Percentiles rank a stretch among this genome's conserved stretches.
phyloP scores from a whole-genome alignment of 2,797 vertebrate genomes.

The Eurystomus glaucurus region DNA sequence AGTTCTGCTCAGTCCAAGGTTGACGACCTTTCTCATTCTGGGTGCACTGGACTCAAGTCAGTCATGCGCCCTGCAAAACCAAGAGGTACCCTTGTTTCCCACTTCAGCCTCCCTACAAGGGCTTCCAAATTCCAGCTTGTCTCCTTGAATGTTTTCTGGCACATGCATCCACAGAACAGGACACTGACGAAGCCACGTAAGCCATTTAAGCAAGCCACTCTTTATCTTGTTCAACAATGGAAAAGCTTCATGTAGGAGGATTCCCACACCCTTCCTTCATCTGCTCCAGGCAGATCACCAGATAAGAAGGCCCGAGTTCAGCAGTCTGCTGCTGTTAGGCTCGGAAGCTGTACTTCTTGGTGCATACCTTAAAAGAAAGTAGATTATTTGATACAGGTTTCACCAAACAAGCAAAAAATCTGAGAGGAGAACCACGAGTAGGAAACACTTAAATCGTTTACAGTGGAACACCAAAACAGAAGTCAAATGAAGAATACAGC shows the following conservation, averaged over 20 bases:
- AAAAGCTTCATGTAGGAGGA: background rate
- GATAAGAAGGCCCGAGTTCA: background rate
- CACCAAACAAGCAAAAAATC: background rate
- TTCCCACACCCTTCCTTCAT: slow-evolving; percentile 40
- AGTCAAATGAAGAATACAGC: background rate
- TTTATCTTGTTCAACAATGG: background rate
- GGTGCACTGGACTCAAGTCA: background rate
- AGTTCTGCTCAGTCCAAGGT: background rate
- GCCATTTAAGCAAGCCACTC: background rate
- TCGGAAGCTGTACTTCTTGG: background rate
- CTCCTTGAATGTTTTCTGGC: background rate
- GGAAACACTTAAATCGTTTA: background rate
- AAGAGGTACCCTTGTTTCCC: background rate
- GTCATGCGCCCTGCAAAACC: background rate
- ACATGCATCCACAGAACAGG: background rate
- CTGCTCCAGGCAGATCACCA: slow-evolving; percentile 29
- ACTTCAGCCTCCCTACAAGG: background rate
- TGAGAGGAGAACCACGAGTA: rapidly evolving
- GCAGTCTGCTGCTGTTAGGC: background rate
- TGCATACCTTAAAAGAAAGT: background rate
- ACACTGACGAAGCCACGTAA: background rate
- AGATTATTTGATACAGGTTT: background rate
- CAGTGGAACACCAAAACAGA: background rate
- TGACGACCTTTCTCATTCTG: background rate
- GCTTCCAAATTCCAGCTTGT: background rate